A percentile compares a stretch with the other conserved stretches of the same genome.
Conservation (phyloP, 2,113 vertebrate species). For the Hydropotes inermis region DNA sequence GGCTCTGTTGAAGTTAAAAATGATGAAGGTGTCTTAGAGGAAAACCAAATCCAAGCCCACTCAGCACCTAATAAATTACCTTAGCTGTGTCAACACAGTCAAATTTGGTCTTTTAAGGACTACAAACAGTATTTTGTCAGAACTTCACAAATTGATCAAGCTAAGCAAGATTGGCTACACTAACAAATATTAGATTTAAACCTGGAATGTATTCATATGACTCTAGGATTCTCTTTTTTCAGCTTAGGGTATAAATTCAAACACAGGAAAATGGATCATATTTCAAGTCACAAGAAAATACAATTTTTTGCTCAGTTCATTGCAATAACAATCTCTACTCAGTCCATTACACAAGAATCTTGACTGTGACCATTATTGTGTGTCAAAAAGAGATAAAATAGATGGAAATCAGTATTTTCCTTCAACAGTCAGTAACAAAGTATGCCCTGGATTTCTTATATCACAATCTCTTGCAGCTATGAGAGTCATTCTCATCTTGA, state of each 20-base stretch:
- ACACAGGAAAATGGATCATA: not conserved
- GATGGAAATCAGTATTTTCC: slow-evolving; percentile 25
- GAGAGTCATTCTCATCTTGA: not conserved
- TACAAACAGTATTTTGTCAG: not conserved
- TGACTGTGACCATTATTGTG: not conserved
- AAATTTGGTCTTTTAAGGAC: slow-evolving; percentile 5
- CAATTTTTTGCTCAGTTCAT: not conserved
- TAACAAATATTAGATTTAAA: slow-evolving; percentile 38
- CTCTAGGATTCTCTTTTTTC: not conserved
- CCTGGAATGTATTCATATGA: not conserved
- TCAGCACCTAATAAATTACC: not conserved
- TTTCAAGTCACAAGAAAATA: slow-evolving; percentile 21
- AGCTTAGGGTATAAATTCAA: not conserved
- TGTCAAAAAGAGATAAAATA: slow-evolving; percentile 34
- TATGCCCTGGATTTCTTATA: not conserved
- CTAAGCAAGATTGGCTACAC: not conserved
- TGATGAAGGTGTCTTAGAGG: not conserved
- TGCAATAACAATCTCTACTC: not conserved
- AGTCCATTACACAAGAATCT: not conserved
- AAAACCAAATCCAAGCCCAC: not conserved
- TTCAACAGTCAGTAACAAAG: not conserved
- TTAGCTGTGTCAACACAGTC: not conserved
- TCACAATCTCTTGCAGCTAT: not conserved
- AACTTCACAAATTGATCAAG: not conserved
- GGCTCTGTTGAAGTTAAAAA: not conserved